These are phyloP conservation scores for Macroramphosus scolopax DNA, from an alignment of 2,797 vertebrate species.

Conservation along the genomic window DNA sequence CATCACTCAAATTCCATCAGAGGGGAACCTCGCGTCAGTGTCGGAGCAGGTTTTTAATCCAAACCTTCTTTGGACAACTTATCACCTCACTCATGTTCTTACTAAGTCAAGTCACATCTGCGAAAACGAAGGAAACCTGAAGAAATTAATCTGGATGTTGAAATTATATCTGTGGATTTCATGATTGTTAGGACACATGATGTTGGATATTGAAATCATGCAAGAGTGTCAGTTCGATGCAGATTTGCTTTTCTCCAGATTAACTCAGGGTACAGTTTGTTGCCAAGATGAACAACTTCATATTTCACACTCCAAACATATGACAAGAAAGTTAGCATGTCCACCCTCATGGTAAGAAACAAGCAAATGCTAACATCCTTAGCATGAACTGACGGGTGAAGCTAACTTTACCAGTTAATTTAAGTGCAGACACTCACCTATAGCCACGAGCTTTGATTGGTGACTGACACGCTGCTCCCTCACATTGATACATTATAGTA, in stretches of 20 bases:
- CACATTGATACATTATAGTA: no score
- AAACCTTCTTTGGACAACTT: conserved; percentile 20
- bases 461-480: no score
- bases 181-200: conserved; percentile 2
- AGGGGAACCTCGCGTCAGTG: conserved; percentile 55
- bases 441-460: no score
- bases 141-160: conserved; percentile 21
- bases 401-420: no score
- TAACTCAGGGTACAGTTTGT: no score
- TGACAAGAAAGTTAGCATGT: no score
- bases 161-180: conserved; percentile 3
- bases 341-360: no score
- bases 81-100: conserved; percentile 8
- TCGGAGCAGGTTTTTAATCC: conserved; percentile 47
- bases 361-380: no score
- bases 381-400: no score
- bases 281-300: no score
- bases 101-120: conserved; percentile 8
- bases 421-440: no score
- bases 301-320: no score
- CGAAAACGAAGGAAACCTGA: conserved; percentile 9
- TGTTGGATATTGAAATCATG: neutral
- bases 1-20: conserved; percentile 56
- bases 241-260: neutral
- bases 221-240: conserved; percentile 2